Evolutionary conservation across 64 coral and sea anemone species (phyloP).

Genomic region (Pachyseris speciosa): DNA sequence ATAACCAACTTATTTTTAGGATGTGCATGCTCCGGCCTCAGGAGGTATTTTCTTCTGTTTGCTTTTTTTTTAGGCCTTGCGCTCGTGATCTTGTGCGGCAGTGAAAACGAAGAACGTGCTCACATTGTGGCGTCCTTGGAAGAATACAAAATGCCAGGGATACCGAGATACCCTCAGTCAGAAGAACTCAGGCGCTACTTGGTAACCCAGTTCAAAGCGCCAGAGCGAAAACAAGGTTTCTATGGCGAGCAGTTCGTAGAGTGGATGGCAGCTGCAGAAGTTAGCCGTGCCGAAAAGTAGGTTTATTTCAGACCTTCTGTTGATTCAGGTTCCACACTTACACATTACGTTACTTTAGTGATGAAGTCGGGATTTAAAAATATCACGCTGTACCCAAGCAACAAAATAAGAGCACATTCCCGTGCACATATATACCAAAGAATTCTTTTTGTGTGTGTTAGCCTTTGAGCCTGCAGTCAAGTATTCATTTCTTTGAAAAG

Average conservation of each 20-base stretch:
- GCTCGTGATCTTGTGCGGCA: constrained; percentile 76
- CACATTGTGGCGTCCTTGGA: constrained; percentile 76
- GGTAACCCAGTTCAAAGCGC: constrained; percentile 24
- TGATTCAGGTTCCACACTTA: too few species aligned
- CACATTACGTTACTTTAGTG: background rate
- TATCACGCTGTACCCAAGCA: too few species aligned
- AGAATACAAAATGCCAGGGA: constrained; percentile 54
- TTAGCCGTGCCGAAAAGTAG: constrained; percentile 11
- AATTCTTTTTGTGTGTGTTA: too few species aligned
- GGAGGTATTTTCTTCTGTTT: background rate
- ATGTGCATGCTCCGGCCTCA: too few species aligned
- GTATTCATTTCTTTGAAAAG: too few species aligned
- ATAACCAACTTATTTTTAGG: too few species aligned
- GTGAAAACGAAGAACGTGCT: constrained; percentile 76
- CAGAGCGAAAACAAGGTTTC: background rate
- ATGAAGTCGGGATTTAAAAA: too few species aligned
- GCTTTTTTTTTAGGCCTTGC: constrained; percentile 35
- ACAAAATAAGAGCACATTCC: too few species aligned
- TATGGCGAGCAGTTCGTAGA: background rate
- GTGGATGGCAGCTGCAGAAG: constrained; percentile 69
- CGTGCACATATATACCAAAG: too few species aligned
- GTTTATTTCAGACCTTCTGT: background rate
- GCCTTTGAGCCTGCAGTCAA: too few species aligned
- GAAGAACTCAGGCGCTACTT: constrained; percentile 47
- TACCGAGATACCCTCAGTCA: constrained; percentile 48